Percentiles rank a stretch among this genome's conserved stretches.
Conservation (phyloP, 2,888 invertebrate species). For the Craniophora ligustri region DNA sequence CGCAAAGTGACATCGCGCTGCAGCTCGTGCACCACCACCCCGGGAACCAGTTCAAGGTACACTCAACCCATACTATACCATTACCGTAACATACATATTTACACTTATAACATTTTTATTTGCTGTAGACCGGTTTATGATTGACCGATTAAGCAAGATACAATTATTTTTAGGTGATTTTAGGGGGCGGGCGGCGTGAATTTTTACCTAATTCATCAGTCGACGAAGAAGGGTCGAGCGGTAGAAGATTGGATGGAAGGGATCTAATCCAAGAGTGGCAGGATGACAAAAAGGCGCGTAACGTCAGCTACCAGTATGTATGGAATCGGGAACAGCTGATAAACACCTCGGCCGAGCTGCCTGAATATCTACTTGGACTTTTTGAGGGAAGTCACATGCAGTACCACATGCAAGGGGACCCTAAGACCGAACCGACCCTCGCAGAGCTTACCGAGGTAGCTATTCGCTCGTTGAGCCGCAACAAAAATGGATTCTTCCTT, state of each 20-base stretch:
- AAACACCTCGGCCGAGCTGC: slow-evolving; percentile 70
- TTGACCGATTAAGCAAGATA: too few species aligned
- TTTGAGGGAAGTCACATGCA: slow-evolving; percentile 90
- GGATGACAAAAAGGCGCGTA: slow-evolving; percentile 73
- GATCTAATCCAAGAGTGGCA: slow-evolving; percentile 92
- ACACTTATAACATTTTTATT: too few species aligned
- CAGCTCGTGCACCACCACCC: slow-evolving; percentile 90
- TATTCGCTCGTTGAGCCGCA: slow-evolving; percentile 90
- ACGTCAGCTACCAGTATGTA: slow-evolving; percentile 82
- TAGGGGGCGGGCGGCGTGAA: slow-evolving; percentile 92
- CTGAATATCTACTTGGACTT: slow-evolving; percentile 90
- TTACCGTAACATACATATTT: too few species aligned
- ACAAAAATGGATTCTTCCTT: slow-evolving; percentile 92
- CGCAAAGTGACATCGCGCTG: slow-evolving; percentile 90
- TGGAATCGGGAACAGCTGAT: slow-evolving; percentile 89
- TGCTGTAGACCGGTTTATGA: too few species aligned
- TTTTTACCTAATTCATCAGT: slow-evolving; percentile 87
- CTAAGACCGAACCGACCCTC: slow-evolving; percentile 80
- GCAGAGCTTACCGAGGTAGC: slow-evolving; percentile 88
- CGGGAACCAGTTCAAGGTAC: slow-evolving; percentile 91
- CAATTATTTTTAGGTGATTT: slow-evolving; percentile 86
- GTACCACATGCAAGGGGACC: slow-evolving; percentile 89
- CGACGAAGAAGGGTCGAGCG: slow-evolving; percentile 86
- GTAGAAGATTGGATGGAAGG: slow-evolving; percentile 87
- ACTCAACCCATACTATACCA: too few species aligned